Evolutionary conservation across 2,888 invertebrate genomes (phyloP).

Genomic region (Ernsta delagoae): DNA sequence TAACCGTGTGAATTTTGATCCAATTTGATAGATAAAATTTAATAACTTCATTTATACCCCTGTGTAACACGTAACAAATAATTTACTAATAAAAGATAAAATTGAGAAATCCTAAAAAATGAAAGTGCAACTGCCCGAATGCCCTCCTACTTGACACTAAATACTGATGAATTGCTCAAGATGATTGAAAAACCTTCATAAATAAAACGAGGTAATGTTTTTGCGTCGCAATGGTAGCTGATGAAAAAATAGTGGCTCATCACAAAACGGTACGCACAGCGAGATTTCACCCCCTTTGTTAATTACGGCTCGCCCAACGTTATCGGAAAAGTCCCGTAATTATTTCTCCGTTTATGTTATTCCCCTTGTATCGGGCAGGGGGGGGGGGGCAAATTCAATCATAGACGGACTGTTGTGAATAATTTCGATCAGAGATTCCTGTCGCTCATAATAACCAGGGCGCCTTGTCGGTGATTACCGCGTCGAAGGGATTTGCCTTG

Average conservation of each 20-base stretch:
- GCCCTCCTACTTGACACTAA: too few relatives aligned
- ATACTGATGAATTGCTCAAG: too few relatives aligned
- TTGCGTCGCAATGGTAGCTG: conserved; percentile 23
- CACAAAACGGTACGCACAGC: conserved; percentile 38
- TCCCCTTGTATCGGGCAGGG: conserved; percentile 44
- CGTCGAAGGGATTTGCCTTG: conserved; percentile 36
- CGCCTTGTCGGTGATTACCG: conserved; percentile 38
- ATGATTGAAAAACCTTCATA: too few relatives aligned
- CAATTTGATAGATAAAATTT: too few relatives aligned
- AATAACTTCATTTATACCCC: too few relatives aligned
- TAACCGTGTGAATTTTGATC: too few relatives aligned
- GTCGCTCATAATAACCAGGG: conserved; percentile 24
- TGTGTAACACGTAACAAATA: too few relatives aligned
- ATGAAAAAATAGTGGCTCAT: conserved; percentile 42
- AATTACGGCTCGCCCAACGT: conserved; percentile 57
- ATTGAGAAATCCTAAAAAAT: too few relatives aligned
- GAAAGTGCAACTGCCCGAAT: too few relatives aligned
- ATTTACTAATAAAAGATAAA: too few relatives aligned
- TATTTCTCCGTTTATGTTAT: conserved; percentile 58
- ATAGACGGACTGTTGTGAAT: conserved; percentile 50
- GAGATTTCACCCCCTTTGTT: conserved; percentile 51
- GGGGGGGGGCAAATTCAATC: conserved; percentile 53
- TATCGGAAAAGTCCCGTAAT: conserved; percentile 59
- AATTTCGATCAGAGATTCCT: conserved; percentile 45
- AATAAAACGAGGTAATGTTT: too few relatives aligned